These are phyloP conservation scores for Homalodisca vitripennis DNA, from an alignment of 1,140 invertebrate species.

Conservation along the genomic window DNA sequence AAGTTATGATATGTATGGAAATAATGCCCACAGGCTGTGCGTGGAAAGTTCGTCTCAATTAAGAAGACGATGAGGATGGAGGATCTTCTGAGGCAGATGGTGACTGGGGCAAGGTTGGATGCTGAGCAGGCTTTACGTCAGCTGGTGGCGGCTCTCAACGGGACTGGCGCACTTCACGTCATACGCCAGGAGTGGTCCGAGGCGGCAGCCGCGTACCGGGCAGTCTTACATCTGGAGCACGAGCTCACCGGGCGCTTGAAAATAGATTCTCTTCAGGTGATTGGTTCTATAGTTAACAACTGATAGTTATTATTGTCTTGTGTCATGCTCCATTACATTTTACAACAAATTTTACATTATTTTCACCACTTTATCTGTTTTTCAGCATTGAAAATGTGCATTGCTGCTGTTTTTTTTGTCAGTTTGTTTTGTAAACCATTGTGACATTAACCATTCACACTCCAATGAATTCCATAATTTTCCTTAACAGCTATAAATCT, in stretches of 20 bases:
- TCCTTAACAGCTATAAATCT: too few species aligned
- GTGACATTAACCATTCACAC: too few species aligned
- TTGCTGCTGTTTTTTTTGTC: too few species aligned
- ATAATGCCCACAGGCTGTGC: constrained; percentile 55
- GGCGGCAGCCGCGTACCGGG: constrained; percentile 61
- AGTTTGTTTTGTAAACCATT: too few species aligned
- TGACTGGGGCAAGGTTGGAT: constrained; percentile 61
- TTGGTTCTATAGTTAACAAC: too few species aligned
- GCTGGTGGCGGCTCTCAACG: constrained; percentile 65
- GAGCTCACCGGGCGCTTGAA: constrained; percentile 55
- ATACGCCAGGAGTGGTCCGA: constrained; percentile 54
- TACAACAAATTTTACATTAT: too few species aligned
- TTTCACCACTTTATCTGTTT: too few species aligned
- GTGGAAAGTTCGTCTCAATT: constrained; percentile 57
- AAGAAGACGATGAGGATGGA: constrained; percentile 65
- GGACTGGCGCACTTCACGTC: constrained; percentile 63
- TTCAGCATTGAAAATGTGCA: too few species aligned
- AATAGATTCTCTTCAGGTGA: constrained; percentile 58
- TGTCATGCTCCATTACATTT: too few species aligned
- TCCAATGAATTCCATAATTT: too few species aligned
- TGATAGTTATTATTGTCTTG: too few species aligned
- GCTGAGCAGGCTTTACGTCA: constrained; percentile 64
- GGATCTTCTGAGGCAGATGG: constrained; percentile 63
- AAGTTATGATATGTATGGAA: too few species aligned
- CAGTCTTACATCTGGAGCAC: constrained; percentile 56